A percentile compares a stretch with the other conserved stretches of the same genome.
These are phyloP conservation scores for Drosophila formosana DNA, from an alignment of 2,888 invertebrate species.

Conservation along the genomic window DNA sequence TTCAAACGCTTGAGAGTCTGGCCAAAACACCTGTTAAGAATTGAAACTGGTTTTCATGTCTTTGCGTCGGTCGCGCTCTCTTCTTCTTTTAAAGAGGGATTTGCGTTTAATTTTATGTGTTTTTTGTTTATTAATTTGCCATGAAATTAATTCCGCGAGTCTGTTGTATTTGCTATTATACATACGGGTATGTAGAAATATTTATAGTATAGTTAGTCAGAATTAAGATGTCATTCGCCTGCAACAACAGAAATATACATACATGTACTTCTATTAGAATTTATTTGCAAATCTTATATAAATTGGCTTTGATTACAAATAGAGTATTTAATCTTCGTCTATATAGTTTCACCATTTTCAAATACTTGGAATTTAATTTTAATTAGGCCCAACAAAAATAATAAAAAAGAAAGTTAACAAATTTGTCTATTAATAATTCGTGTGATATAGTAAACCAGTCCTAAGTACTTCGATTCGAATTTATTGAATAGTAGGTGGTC, in stretches of 20 bases:
- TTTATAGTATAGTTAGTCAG: constrained; percentile 4
- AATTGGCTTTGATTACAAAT: not conserved
- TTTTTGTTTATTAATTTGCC: constrained; percentile 48
- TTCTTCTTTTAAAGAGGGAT: constrained; percentile 17
- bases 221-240: not conserved
- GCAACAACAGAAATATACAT: not conserved
- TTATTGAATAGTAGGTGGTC: constrained; percentile 5
- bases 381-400: not conserved
- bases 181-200: not conserved
- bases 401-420: not conserved
- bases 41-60: constrained; percentile 63
- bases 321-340: not conserved
- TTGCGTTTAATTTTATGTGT: constrained; percentile 22
- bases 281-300: not conserved
- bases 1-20: constrained; percentile 48
- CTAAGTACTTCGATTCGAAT: not conserved
- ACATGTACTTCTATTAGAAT: not conserved
- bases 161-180: constrained; percentile 15
- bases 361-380: not conserved
- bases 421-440: constrained; percentile 1
- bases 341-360: not conserved
- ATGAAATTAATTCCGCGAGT: constrained; percentile 57
- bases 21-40: constrained; percentile 68
- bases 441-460: constrained; percentile 1
- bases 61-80: constrained; percentile 19